These are phyloP conservation scores for Trachelipus rathkii DNA, from an alignment of 1,140 invertebrate genomes.

Conservation along the genomic window DNA sequence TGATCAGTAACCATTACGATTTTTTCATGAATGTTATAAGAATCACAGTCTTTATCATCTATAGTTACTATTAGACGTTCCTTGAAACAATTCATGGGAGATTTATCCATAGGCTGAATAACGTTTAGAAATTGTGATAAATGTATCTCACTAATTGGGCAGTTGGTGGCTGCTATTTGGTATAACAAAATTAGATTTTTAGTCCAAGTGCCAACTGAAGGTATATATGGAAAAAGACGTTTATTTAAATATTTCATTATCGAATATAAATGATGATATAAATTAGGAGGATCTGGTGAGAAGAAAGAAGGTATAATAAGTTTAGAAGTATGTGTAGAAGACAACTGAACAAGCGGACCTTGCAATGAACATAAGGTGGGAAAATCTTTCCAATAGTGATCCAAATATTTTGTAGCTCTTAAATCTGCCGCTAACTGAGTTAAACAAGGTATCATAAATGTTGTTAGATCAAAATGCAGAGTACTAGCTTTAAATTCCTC, in stretches of 20 bases:
- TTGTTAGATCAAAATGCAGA: conserved; percentile 63
- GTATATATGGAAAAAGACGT: conserved; percentile 39
- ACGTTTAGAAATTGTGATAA: conserved; percentile 29
- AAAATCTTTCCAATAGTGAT: conserved; percentile 83
- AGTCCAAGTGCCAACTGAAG: conserved; percentile 36
- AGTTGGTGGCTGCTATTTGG: conserved; percentile 35
- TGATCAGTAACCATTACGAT: conserved; percentile 40
- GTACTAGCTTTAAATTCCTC: conserved; percentile 83
- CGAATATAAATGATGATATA: conserved; percentile 36
- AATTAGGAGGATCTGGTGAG: conserved; percentile 38
- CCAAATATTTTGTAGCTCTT: conserved; percentile 63
- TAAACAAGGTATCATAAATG: conserved; percentile 66
- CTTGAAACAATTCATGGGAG: neutral
- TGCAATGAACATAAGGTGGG: conserved; percentile 59
- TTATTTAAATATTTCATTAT: conserved; percentile 34
- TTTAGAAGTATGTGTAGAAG: conserved; percentile 47
- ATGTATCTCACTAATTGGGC: conserved; percentile 27
- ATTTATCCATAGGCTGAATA: conserved; percentile 26
- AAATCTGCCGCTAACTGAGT: conserved; percentile 75
- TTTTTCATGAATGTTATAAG: conserved; percentile 39
- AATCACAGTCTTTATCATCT: conserved; percentile 9
- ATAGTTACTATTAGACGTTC: neutral
- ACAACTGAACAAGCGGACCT: conserved; percentile 45
- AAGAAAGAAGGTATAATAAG: conserved; percentile 44
- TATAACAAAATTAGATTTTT: conserved; percentile 38